Evolutionary conservation across 2,888 invertebrate species (phyloP).

Genomic region (Nemotelus pantherinus): DNA sequence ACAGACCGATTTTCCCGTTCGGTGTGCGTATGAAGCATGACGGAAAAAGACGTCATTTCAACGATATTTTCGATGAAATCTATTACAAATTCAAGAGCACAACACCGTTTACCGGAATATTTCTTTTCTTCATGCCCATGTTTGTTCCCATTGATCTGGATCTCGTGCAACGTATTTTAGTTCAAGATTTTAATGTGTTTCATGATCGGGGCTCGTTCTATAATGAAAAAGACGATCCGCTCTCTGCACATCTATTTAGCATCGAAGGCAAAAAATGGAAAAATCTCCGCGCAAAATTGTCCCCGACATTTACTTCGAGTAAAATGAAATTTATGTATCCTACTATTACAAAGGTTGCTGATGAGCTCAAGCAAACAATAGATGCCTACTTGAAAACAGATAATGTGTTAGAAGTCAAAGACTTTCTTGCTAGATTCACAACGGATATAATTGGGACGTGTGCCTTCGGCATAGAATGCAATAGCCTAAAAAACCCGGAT

Average conservation of each 20-base stretch:
- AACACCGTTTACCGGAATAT: slow-evolving; percentile 60
- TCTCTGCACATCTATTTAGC: slow-evolving; percentile 63
- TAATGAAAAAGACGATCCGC: slow-evolving; percentile 60
- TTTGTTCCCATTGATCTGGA: slow-evolving; percentile 60
- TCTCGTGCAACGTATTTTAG: slow-evolving; percentile 58
- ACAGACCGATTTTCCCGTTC: slow-evolving; percentile 54
- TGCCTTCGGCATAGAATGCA: slow-evolving; percentile 66
- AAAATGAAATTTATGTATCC: slow-evolving; percentile 57
- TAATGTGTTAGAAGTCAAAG: slow-evolving; percentile 62
- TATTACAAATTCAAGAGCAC: slow-evolving; percentile 50
- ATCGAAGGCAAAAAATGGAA: slow-evolving; percentile 64
- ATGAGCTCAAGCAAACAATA: slow-evolving; percentile 54
- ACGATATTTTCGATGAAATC: slow-evolving; percentile 43
- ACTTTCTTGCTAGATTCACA: slow-evolving; percentile 64
- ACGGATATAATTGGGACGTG: slow-evolving; percentile 67
- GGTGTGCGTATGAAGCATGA: slow-evolving; percentile 53
- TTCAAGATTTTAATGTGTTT: slow-evolving; percentile 59
- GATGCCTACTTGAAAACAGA: slow-evolving; percentile 2
- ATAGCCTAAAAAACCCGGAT: slow-evolving; percentile 63
- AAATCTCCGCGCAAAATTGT: slow-evolving; percentile 56
- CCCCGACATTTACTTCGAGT: slow-evolving; percentile 57
- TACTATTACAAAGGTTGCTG: slow-evolving; percentile 55
- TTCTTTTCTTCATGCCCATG: slow-evolving; percentile 57
- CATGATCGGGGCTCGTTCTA: slow-evolving; percentile 60
- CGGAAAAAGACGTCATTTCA: slow-evolving; percentile 42